Evolutionary conservation across 1,140 invertebrate species (phyloP), one percentile per base, ranked within the genome.

Genomic region (Drosophila sproati): DNA sequence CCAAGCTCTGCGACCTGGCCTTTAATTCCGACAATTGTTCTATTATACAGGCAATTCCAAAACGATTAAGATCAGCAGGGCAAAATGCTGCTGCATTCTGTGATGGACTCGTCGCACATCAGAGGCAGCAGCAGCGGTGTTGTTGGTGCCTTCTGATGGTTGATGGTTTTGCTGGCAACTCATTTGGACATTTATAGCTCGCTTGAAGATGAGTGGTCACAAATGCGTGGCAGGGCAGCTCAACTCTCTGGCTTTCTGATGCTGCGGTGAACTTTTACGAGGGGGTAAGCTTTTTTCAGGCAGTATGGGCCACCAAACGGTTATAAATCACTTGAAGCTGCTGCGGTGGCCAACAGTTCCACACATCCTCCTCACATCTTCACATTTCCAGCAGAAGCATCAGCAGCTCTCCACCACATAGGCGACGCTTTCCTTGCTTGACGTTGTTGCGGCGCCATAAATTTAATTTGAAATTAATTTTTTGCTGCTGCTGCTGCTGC

Each of bases 401-500:
- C 20, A 20, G 20, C 20, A 48, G 10, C 39, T 43, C 39, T 43
- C 6, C 3, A n/a, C 39, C 48, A 47, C 48, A 69, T 52, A 41
- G 64, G 69, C 78, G 64, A 81, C 72, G 77, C 83, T 82, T 88
- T 88, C 80, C 77, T 80, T 87, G 74, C 63, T 77, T 79, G 83
- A 85, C 74, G 41, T 74, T 74, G 41, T 63, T 74, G 72, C 72
- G 85, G 85, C 85, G 85, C 85, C 85, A 89, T 89, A 89, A 89
- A 89, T 89, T 89, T 89, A 89, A 89, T 89, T 89, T 89, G 85
- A 89, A 89, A 89, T 89, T 89, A 89, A 89, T 89, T 89, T 89
- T 88, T 88, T 82, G 80, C 80, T 82, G 79, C 80, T 82, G 82
- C 80, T 70, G 82, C 80, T 70, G 56, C 35, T 74, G 60, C n/a